A percentile compares a stretch with the other conserved stretches of the same genome.
These are phyloP conservation scores for Hybognathus amarus DNA, from an alignment of 2,797 vertebrate species.

Conservation along the genomic window DNA sequence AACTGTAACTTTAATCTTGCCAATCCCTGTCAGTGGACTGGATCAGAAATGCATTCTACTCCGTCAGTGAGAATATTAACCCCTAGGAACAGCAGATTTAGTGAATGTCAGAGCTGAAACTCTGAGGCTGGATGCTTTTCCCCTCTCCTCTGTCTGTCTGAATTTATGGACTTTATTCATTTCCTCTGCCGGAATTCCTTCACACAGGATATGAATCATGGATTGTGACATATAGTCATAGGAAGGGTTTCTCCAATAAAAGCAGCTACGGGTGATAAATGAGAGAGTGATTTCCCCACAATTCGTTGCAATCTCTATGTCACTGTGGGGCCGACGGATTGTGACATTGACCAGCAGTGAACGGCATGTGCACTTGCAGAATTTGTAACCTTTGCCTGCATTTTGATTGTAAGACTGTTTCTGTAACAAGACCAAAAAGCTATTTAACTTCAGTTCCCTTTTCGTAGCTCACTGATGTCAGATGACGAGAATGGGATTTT, in stretches of 20 bases:
- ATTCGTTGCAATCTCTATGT: conserved; percentile 74
- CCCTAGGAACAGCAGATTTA: conserved; percentile 25
- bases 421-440: not conserved
- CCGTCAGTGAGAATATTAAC: conserved; percentile 17
- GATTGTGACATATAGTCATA: conserved; percentile 76
- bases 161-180: conserved; percentile 79
- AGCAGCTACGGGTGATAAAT: conserved; percentile 67
- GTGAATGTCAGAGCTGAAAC: conserved; percentile 21
- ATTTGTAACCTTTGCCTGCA: not conserved
- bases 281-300: conserved; percentile 74
- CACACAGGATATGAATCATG: conserved; percentile 79
- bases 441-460: not conserved
- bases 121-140: conserved; percentile 26
- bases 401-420: not conserved
- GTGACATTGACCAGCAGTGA: not conserved
- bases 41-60: conserved; percentile 18
- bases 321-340: conserved; percentile 40
- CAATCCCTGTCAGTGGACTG: not conserved
- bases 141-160: conserved; percentile 75
- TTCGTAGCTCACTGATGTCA: no score
- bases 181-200: conserved; percentile 72
- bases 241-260: conserved; percentile 75
- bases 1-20: not conserved
- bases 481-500: no score
- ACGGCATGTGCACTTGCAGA: not conserved